Evolutionary conservation across 2,797 vertebrate genomes (phyloP), one percentile per base, ranked within the genome.

Genomic region (Kryptopterus vitreolus): DNA sequence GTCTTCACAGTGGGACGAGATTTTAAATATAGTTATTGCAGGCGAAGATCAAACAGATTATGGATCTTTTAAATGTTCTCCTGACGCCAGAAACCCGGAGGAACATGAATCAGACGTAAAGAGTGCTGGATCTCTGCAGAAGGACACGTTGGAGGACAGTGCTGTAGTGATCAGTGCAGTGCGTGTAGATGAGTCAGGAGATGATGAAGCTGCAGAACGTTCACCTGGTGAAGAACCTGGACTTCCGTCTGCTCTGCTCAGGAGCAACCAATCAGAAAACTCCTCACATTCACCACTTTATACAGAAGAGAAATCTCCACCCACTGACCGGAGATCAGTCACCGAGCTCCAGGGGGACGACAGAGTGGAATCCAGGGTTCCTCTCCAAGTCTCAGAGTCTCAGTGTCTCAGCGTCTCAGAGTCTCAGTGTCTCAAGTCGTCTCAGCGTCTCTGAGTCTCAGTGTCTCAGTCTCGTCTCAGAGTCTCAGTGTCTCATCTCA

Each of bases 201-300:
- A 70, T 72, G 53, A 72, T n/a, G 66, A 48, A 76, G 4, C 73
- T 61, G 15, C 58, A n/a, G 29, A 50, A 31, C 52, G 43, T n/a
- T 59, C 66, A 33, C 29, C 12, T 55, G 16, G 46, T 48, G 33
- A 55, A 13, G 83, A 80, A 86, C n/a, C 82, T 83, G 85, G 61
- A 72, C 74, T 83, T 87, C 76, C 78, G 84, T 48, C 20, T 11
- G 20, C 7, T 50, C 5, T 53, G 9, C 22, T 38, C 10, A n/a
- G 4, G 10, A 35, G 10, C 12, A 33, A 10, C 16, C 20, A 12
- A 31, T 75, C 72, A 46, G 48, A 61, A 29, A 35, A 61, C 6
- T 24, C 10, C 6, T 33, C 4, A 18, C 24, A 62, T 63, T 62
- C 26, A 57, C 22, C 15, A 24, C 20, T 38, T 73, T 72, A 35